phyloP scores from a whole-genome alignment of 2,888 invertebrate species.

The Dynastes hyllus region DNA sequence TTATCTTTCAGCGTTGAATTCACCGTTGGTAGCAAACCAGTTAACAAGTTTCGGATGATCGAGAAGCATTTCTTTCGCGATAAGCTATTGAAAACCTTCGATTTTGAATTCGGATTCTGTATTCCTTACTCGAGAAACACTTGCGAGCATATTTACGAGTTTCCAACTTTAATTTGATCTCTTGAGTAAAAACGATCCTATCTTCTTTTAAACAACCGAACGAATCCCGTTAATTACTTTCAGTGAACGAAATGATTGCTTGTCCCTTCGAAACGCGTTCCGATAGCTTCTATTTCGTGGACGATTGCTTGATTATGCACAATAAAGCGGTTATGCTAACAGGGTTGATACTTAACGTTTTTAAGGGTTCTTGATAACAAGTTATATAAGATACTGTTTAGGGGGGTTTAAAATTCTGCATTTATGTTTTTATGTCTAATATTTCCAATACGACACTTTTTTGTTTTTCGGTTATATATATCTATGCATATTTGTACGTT shows the following conservation, averaged over 20 bases:
- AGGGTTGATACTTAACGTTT: no score
- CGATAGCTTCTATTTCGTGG: slow-evolving; percentile 99
- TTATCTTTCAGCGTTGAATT: slow-evolving; percentile 90
- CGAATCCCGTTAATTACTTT: slow-evolving; percentile 65
- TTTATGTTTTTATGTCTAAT: slow-evolving; percentile 43
- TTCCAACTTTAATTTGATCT: slow-evolving; percentile 90
- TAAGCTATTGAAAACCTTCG: slow-evolving; percentile 95
- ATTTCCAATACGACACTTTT: slow-evolving; percentile 35
- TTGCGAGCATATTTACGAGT: slow-evolving; percentile 99
- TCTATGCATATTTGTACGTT: background rate
- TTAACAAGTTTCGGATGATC: slow-evolving; percentile 98
- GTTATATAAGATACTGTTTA: slow-evolving; percentile 27
- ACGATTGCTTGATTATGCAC: slow-evolving; percentile 97
- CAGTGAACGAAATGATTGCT: slow-evolving; percentile 97
- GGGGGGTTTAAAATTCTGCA: slow-evolving; percentile 33
- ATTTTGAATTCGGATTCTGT: slow-evolving; percentile 99
- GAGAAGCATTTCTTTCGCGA: slow-evolving; percentile 97
- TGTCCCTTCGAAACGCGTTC: slow-evolving; percentile 97
- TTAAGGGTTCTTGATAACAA: slow-evolving; percentile 27
- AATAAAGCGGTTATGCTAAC: slow-evolving; percentile 99
- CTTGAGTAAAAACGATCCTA: slow-evolving; percentile 72
- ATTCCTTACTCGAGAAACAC: slow-evolving; percentile 98
- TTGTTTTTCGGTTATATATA: background rate
- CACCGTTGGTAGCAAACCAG: slow-evolving; percentile 92
- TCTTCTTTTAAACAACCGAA: background rate